Base-by-base conservation (phyloP, 2,113 vertebrate genomes). In the Elgaria multicarinata region DNA sequence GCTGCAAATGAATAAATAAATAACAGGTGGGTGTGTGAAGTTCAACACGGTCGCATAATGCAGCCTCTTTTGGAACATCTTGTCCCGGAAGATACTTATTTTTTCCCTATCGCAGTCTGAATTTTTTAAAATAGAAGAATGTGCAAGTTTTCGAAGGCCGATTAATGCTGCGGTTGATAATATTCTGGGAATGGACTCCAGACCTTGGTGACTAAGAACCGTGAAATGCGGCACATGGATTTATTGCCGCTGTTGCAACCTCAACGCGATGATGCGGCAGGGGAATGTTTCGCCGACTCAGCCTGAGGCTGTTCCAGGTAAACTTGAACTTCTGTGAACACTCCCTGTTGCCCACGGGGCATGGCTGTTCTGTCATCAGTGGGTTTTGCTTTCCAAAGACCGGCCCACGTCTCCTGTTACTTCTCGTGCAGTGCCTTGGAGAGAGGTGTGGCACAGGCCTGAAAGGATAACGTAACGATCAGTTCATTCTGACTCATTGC, bases 111-210 rank as follows among this genome's bases (percentile, higher is more conserved):
- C n/a, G n/a, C 6, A 7, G n/a, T 14, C 46, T 39, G 5, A 39
- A n/a, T 64, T 74, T 7, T 36, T 82, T 1, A 78, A 39, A 79
- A 91, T 50, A 72, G 81, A 5, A 86, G 87, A 46, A 87, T 22
- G 76, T 84, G 78, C 71, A 87, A 31, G n/a, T 91, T 93, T 71
- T 85, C 28, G 87, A 9, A 92, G 46, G 72, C 80, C 0, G 3
- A 90, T 22, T 18, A 24, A 42, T 16, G 20, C 50, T 90, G 33
- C 13, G 46, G 0, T 62, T 20, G 58, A 16, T 2, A 20, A 2
- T 8, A 39, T 44, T 0, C 0, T 46, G 53, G 28, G 74, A 72
- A 1, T 62, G 0, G 0, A 62, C 71, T 81, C 28, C 24, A 0
- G 39, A 44, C 50, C 39, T 0, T 0, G 64, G 79, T 90, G 92